Evolutionary conservation across 2,113 vertebrate species (phyloP), one percentile per base, ranked within the genome.

Genomic region (Cryptomyrus ogoouensis): DNA sequence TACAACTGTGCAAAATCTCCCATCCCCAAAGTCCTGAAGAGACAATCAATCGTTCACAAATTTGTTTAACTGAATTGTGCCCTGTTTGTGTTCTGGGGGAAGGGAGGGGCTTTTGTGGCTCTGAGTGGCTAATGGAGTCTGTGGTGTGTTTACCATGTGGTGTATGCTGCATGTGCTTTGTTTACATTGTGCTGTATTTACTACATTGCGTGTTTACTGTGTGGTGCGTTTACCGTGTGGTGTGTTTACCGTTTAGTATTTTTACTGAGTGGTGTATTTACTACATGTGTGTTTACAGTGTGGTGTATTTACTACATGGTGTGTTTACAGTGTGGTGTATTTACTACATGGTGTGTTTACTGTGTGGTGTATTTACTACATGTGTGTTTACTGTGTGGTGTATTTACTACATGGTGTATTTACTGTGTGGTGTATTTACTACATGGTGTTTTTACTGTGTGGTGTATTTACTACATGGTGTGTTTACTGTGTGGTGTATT

Each of bases 21-120:
- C 1, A 1, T 66, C 62, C 62, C 83, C 44, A 83, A 84, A 84
- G 66, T 31, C 56, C 83, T n/a, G 27, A 89, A 80, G 83, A 77
- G 88, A 89, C 90, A 31, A 86, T 89, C 80, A 47, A 21, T 85
- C 47, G 35, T 53, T 84, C n/a, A 49, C 47, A 74, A 50, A 86
- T 89, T 53, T 74, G 21, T 27, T 88, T 90, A 88, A 88, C 56
- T 93, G 84, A 89, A 44, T 90, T 47, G 50, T 46, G 86, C 86
- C 88, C 70, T 87, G 56, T 87, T 85, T 84, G 91, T 87, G 42
- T 90, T 56, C n/a, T 31, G 31, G 52, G 52, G 91, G 46, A 49
- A 49, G 53, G 91, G 50, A 49, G n/a, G 74, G 74, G 74, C 5
- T 12, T 80, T 42, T 80, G 74, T 80, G 39, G 6, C 74, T 19